Percentiles rank a stretch among this genome's conserved stretches.
Conservation (phyloP, 1,140 invertebrate species). For the Pissodes strobi region DNA sequence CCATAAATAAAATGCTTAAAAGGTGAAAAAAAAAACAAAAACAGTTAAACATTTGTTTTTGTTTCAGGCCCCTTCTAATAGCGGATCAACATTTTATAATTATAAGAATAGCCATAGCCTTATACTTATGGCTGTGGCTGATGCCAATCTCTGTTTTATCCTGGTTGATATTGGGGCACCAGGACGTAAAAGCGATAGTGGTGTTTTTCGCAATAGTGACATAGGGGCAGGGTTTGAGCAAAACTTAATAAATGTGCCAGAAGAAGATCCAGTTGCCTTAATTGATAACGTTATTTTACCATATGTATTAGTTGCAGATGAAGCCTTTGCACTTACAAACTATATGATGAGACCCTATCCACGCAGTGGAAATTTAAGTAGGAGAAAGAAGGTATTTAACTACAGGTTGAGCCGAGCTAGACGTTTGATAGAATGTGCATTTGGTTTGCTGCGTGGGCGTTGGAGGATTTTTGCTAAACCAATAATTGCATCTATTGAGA, state of each 20-base stretch:
- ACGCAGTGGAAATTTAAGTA: slow-evolving; percentile 12
- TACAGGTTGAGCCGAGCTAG: slow-evolving; percentile 5
- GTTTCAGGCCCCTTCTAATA: slow-evolving; percentile 42
- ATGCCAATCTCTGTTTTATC: slow-evolving; percentile 53
- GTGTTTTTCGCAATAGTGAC: slow-evolving; percentile 43
- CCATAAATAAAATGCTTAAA: background rate
- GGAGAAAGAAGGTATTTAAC: slow-evolving; percentile 17
- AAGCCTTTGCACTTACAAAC: slow-evolving; percentile 11
- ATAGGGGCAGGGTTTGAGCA: slow-evolving; percentile 6
- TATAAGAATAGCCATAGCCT: slow-evolving; percentile 54
- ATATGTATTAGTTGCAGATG: slow-evolving; percentile 10
- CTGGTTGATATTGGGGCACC: slow-evolving; percentile 52
- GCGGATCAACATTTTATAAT: slow-evolving; percentile 52
- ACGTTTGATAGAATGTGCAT: background rate
- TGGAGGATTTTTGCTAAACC: slow-evolving; percentile 12
- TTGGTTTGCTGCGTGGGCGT: background rate
- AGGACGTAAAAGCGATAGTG: slow-evolving; percentile 52
- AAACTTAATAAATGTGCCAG: background rate
- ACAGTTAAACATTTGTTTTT: background rate
- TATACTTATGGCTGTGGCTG: too few species aligned
- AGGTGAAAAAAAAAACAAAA: background rate
- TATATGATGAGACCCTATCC: slow-evolving; percentile 22
- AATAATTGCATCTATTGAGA: slow-evolving; percentile 1
- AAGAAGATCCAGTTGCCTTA: background rate
- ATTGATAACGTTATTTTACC: background rate